Evolutionary conservation across 2,888 invertebrate species (phyloP), one percentile per base, ranked within the genome.

Genomic region (Cacoxenus indagator): DNA sequence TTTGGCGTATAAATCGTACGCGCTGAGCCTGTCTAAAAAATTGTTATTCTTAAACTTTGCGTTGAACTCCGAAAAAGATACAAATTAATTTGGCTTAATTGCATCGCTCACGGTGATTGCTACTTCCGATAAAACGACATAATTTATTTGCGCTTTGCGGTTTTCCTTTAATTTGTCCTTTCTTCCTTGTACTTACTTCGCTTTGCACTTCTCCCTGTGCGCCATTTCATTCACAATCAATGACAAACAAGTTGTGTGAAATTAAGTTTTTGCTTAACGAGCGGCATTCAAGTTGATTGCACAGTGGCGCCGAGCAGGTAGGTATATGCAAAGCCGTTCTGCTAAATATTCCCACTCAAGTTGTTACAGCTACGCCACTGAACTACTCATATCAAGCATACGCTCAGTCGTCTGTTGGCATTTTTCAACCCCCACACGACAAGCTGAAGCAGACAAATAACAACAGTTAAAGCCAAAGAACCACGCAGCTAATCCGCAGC

Each of bases 381-480:
- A n/a, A n/a, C n/a, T 62, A 37, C 17, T 17, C 31, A 22, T 37
- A 29, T 17, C 37, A n/a, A 74, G 78, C 73, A 78, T 79, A 81
- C 79, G 73, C 74, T 72, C 27, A n/a, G 55, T 64, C n/a, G 17
- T 17, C 26, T 4, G 2, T 48, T 17, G 51, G 17, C 26, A 22
- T 29, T 77, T n/a, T 76, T 77, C 78, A 76, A 83, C 83, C 83
- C 83, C 75, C 77, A 68, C 74, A 71, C 26, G 37, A 57, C 17
- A 17, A 22, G 24, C 43, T 61, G 4, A 70, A 73, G n/a, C n/a
- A 72, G 67, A 61, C 67, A 69, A 75, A 68, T 70, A 59, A 27
- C 69, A 69, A 65, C 61, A 65, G 48, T 68, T 59, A 46, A 65
- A 59, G 26, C 59, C 64, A 29, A 29, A 27, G 24, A 64, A 65